Evolutionary conservation across 2,888 invertebrate genomes (phyloP), one percentile per base, ranked within the genome.

Genomic region (Cynaeus angustus): DNA sequence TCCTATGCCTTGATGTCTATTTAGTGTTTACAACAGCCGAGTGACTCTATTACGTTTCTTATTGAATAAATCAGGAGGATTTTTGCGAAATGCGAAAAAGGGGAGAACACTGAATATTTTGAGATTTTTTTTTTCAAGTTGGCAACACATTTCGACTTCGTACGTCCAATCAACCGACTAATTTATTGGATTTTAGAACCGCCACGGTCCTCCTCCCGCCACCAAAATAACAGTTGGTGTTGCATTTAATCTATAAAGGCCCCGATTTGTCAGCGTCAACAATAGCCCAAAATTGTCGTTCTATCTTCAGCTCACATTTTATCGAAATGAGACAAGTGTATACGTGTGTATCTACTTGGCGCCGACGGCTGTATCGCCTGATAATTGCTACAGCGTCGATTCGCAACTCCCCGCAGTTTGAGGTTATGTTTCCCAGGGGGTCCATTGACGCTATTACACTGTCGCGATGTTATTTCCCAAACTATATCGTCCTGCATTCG

Each of bases 401-500:
- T 77, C 78, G 76, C 77, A 77, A 78, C 79, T 77, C 81, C 82
- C 81, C 78, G 72, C 80, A 81, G 81, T 83, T 83, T 79, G 80
- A 78, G 81, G 83, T 84, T 84, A 85, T 84, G 80, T 76, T 74
- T 82, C 85, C 83, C 84, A 68, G 58, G 85, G 82, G 85, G 77
- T 81, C 82, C 83, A 85, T 85, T 83, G 80, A 73, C 80, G 81
- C 84, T 84, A 84, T 84, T 83, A 83, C 82, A 79, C 80, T 83
- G 84, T 84, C 82, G 81, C 82, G 78, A 75, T 78, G 78, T 79
- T 79, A 79, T 80, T 80, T 79, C 77, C 75, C 74, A 72, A 77
- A 75, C 74, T 74, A 73, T 74, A 73, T 66, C 66, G 46, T 70
- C 55, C 53, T 41, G 52, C 28, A 59, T 73, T 73, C 72, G 71